These are phyloP conservation scores for Cepaea nemoralis DNA, from an alignment of 1,140 invertebrate species.

Conservation along the genomic window DNA sequence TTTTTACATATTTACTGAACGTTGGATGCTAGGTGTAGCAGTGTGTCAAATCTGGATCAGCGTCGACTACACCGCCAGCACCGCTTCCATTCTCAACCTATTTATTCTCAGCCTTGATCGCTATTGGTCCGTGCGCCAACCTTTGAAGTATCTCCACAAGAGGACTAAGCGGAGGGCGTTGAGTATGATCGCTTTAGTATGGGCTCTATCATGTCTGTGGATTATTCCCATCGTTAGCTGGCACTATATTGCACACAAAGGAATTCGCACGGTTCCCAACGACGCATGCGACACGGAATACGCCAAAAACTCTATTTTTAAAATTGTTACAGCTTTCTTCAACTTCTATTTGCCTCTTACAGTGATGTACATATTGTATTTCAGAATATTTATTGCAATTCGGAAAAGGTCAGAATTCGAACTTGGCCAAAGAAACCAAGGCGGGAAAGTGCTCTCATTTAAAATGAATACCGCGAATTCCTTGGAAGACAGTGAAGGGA, in stretches of 20 bases:
- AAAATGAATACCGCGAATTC: constrained; percentile 38
- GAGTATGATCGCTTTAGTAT: constrained; percentile 74
- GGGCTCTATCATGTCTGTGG: constrained; percentile 75
- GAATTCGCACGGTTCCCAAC: constrained; percentile 64
- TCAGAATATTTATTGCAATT: constrained; percentile 75
- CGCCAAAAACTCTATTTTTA: constrained; percentile 73
- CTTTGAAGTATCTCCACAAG: constrained; percentile 76
- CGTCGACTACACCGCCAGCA: constrained; percentile 78
- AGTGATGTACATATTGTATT: constrained; percentile 75
- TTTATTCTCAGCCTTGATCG: constrained; percentile 73
- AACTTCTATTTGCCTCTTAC: constrained; percentile 77
- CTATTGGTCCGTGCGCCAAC: constrained; percentile 76
- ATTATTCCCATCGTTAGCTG: constrained; percentile 74
- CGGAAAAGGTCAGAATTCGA: constrained; percentile 73
- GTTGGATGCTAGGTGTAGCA: constrained; percentile 76
- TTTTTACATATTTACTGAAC: constrained; percentile 76
- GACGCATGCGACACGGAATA: constrained; percentile 76
- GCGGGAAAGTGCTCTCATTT: constrained; percentile 39
- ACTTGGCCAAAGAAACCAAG: constrained; percentile 61
- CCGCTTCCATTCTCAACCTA: constrained; percentile 79
- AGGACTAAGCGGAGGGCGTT: constrained; percentile 76
- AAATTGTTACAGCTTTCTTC: constrained; percentile 74
- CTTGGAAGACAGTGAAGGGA: constrained; percentile 50
- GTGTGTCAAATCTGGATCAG: constrained; percentile 73
- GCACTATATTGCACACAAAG: constrained; percentile 71